Percentiles rank a stretch among this genome's conserved stretches.
These are phyloP conservation scores for Archivesica marissinica DNA, from an alignment of 1,140 invertebrate genomes.

Conservation along the genomic window DNA sequence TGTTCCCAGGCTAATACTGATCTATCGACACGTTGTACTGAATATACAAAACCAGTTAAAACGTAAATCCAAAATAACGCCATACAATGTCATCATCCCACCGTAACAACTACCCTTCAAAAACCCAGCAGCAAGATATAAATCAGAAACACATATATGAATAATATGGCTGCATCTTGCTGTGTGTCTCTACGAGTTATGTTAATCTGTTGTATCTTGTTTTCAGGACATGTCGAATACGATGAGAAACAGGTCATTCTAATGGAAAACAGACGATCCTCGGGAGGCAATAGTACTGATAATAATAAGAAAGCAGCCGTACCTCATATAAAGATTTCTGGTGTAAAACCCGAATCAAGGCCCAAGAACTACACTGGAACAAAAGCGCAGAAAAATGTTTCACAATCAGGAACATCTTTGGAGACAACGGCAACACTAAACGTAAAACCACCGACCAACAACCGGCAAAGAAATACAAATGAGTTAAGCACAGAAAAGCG, in stretches of 20 bases:
- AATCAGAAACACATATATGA: background rate
- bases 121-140: background rate
- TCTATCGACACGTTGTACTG: background rate
- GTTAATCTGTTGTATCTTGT: background rate
- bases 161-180: background rate
- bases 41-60: background rate
- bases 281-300: background rate
- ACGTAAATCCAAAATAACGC: too few species aligned
- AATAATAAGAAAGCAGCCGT: slow-evolving; percentile 11
- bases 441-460: background rate
- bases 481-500: background rate
- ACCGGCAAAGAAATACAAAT: background rate
- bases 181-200: background rate
- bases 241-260: background rate
- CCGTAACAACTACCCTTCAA: too few species aligned
- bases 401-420: background rate
- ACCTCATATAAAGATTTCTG: slow-evolving; percentile 28
- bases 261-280: slow-evolving; percentile 11
- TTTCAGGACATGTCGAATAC: background rate
- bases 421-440: background rate
- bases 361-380: background rate
- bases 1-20: too few species aligned
- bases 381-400: background rate
- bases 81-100: too few species aligned
- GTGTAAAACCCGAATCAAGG: background rate